A percentile compares a stretch with the other conserved stretches of the same genome.
Evolutionary conservation across 2,888 invertebrate genomes (phyloP).

Genomic region (Choreutis nemorana): DNA sequence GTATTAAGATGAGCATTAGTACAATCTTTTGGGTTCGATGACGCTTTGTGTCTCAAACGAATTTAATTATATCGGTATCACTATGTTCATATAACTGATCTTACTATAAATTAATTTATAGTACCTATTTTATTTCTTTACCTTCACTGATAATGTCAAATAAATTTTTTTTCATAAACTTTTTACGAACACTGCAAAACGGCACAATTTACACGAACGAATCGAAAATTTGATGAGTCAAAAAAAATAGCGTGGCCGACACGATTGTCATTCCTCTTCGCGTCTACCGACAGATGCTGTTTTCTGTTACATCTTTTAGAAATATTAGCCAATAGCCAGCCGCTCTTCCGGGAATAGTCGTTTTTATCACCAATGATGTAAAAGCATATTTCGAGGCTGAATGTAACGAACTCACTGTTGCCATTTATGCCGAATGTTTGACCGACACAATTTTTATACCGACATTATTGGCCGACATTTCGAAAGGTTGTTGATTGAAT

Average conservation of each 20-base stretch:
- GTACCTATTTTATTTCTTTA: constrained; percentile 10
- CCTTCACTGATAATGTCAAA: constrained; percentile 46
- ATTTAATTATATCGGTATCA: no score
- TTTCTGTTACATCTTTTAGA: constrained; percentile 17
- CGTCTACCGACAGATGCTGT: constrained; percentile 37
- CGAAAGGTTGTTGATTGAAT: background rate
- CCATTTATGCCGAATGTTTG: constrained; percentile 20
- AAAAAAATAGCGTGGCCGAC: constrained; percentile 53
- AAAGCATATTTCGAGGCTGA: constrained; percentile 10
- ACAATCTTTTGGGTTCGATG: constrained; percentile 7
- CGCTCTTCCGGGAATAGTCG: fast-evolving
- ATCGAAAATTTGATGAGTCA: constrained; percentile 44
- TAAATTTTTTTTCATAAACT: constrained; percentile 36
- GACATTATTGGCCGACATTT: constrained; percentile 23
- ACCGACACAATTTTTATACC: constrained; percentile 30
- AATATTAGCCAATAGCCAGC: constrained; percentile 17
- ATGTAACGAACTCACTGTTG: constrained; percentile 34
- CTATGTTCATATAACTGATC: no score
- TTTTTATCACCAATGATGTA: constrained; percentile 19
- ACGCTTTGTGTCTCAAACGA: constrained; percentile 13
- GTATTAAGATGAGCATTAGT: constrained; percentile 3
- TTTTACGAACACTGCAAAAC: constrained; percentile 34
- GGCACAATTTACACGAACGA: constrained; percentile 47
- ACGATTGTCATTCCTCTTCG: constrained; percentile 27
- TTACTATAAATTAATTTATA: constrained; percentile 9